Evolutionary conservation across 2,888 invertebrate genomes (phyloP).

Genomic region (Theodoxus fluviatilis): DNA sequence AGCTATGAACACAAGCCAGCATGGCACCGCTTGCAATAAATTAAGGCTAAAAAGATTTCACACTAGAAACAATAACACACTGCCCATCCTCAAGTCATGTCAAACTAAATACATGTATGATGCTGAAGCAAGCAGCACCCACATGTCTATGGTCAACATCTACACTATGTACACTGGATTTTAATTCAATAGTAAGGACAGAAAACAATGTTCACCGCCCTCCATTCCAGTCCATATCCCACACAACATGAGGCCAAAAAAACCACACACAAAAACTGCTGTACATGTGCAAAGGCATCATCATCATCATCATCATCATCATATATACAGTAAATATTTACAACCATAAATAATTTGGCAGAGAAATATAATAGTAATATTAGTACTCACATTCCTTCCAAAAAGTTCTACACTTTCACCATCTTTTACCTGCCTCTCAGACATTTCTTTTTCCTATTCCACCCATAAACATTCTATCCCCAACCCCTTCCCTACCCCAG

Average conservation of each 20-base stretch:
- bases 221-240: conserved; percentile 1
- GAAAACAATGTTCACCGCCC: background rate
- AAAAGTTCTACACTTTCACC: too few species aligned
- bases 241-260: background rate
- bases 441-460: too few species aligned
- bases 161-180: background rate
- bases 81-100: background rate
- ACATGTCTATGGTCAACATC: background rate
- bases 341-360: conserved; percentile 26
- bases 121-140: conserved; percentile 6
- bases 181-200: background rate
- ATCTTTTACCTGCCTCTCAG: conserved; percentile 3
- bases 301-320: too few species aligned
- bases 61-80: background rate
- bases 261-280: too few species aligned
- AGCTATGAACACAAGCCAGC: too few species aligned
- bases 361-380: too few species aligned
- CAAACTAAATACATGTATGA: background rate
- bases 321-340: conserved; percentile 24
- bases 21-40: conserved; percentile 27
- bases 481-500: background rate
- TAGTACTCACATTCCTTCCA: too few species aligned
- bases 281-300: too few species aligned
- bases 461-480: too few species aligned
- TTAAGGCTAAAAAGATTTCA: conserved; percentile 30